phyloP scores from a whole-genome alignment of 2,113 vertebrate species.

The Nicator chloris region DNA sequence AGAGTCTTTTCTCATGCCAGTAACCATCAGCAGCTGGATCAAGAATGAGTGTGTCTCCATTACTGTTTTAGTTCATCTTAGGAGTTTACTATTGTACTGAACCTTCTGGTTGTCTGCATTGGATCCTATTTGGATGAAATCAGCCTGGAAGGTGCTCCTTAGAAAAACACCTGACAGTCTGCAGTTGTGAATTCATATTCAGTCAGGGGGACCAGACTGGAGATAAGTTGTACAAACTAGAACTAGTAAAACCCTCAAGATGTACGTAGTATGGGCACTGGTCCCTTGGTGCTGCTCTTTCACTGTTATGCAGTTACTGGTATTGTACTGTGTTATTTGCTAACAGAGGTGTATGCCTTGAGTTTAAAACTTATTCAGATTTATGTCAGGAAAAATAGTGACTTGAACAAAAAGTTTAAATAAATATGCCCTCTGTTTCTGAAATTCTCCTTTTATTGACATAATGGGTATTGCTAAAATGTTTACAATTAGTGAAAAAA shows the following conservation, averaged over 20 bases:
- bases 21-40: not conserved
- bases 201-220: not conserved
- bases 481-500: not conserved
- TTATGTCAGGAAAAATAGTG: not conserved
- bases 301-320: not conserved
- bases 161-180: not conserved
- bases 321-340: not conserved
- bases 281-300: not conserved
- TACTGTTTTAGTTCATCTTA: not conserved
- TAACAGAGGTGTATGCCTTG: not conserved
- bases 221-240: not conserved
- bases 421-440: not conserved
- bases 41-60: not conserved
- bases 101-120: not conserved
- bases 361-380: not conserved
- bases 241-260: not conserved
- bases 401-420: not conserved
- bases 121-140: not conserved
- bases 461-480: not conserved
- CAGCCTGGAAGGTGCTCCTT: not conserved
- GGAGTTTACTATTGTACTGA: not conserved
- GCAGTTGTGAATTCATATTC: not conserved
- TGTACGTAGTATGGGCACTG: rapidly evolving
- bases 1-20: not conserved
- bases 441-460: not conserved